phyloP scores from a whole-genome alignment of 2,888 invertebrate species.

The Chydorus sphaericus region DNA sequence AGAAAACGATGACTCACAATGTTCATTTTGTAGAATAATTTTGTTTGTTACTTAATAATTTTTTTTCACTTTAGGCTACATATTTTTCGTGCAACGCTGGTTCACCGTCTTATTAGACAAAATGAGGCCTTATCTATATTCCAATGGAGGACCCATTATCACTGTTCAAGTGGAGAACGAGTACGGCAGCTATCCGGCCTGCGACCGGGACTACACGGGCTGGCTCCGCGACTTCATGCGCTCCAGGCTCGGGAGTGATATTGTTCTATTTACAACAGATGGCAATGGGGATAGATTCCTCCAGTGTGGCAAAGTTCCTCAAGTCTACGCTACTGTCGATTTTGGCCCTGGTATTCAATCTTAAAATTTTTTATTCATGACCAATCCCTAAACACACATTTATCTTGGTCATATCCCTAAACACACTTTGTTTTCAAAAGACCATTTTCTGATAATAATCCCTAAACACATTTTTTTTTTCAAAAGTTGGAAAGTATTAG shows the following conservation, averaged over 20 bases:
- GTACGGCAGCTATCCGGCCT: constrained; percentile 67
- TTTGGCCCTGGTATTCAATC: constrained; percentile 49
- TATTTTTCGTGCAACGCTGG: constrained; percentile 35
- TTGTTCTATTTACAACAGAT: constrained; percentile 72
- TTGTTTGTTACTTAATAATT: too few relatives aligned
- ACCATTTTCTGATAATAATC: not conserved
- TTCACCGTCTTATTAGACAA: constrained; percentile 35
- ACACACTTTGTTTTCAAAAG: not conserved
- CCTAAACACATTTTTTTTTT: not conserved
- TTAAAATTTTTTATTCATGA: too few relatives aligned
- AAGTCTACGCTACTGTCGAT: constrained; percentile 60
- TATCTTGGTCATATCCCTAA: too few relatives aligned
- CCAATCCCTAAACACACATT: too few relatives aligned
- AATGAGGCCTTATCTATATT: constrained; percentile 38
- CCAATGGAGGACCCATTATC: constrained; percentile 70
- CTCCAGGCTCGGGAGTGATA: constrained; percentile 42
- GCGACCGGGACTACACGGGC: constrained; percentile 50
- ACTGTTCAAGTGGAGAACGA: constrained; percentile 88
- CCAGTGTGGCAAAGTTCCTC: constrained; percentile 47
- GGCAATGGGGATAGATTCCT: constrained; percentile 40
- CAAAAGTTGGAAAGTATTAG: constrained; percentile 18
- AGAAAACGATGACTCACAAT: too few relatives aligned
- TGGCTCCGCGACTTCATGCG: constrained; percentile 49
- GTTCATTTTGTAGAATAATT: too few relatives aligned
- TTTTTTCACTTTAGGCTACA: too few relatives aligned